Percentiles rank a stretch among this genome's conserved stretches.
Evolutionary conservation across 2,113 vertebrate genomes (phyloP).

Genomic region (Silurus glanis): DNA sequence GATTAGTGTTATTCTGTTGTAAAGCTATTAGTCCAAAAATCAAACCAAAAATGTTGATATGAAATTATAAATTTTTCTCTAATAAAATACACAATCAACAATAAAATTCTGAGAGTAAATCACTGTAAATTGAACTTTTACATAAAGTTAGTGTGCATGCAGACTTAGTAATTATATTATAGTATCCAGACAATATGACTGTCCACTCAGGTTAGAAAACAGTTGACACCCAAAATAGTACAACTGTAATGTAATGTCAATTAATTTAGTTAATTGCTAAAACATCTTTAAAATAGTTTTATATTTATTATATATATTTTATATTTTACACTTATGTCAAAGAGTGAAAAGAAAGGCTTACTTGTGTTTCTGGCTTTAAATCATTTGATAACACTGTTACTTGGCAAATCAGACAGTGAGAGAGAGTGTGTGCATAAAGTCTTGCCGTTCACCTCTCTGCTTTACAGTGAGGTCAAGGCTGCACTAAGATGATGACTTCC

Average conservation of each 20-base stretch:
- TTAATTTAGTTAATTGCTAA: too few species aligned
- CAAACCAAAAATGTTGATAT: neutral
- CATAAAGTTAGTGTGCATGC: neutral
- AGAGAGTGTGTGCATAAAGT: neutral
- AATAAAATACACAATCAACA: neutral
- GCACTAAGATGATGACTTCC: conserved; percentile 16
- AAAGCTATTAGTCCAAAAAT: neutral
- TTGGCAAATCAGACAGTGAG: neutral
- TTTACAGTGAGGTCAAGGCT: conserved; percentile 42
- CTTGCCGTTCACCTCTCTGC: neutral
- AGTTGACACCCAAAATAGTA: neutral
- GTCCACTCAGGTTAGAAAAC: neutral
- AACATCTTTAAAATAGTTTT: too few species aligned
- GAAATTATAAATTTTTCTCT: neutral
- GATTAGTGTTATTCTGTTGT: neutral
- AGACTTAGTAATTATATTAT: neutral
- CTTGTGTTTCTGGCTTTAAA: neutral
- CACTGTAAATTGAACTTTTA: neutral
- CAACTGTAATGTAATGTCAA: neutral
- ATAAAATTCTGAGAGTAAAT: neutral
- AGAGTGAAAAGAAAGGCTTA: neutral
- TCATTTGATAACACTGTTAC: neutral
- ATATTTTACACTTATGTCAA: neutral
- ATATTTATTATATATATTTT: too few species aligned
- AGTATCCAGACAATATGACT: neutral